Base-by-base conservation (phyloP, 2,797 vertebrate genomes). In the Labeo calbasu region DNA sequence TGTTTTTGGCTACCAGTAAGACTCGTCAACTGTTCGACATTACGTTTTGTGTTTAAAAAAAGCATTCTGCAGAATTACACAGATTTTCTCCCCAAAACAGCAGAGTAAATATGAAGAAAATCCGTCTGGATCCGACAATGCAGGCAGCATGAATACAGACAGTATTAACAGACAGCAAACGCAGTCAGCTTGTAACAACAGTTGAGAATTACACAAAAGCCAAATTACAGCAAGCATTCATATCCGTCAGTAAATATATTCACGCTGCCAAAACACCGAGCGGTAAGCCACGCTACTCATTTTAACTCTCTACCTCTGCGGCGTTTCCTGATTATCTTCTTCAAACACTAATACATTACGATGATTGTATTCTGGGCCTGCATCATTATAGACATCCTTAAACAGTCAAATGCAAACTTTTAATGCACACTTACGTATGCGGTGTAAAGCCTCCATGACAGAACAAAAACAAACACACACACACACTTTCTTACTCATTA, bases 201-300 rank as follows among this genome's bases (percentile, higher is more conserved):
- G 65, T 66, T 71, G 70, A 70, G 83, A 81, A 59, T 87, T 78
- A 85, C 86, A 84, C 85, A 84, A 87, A 85, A 83, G 23, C 81
- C 28, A 75, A 88, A 86, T 86, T 66, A 88, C 85, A 71, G 70
- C 61, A 82, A 85, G 76, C 59, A 36, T 76, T 85, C 77, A 70
- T 75, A 85, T 86, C 81, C 65, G n/a, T 80, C 71, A 68, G 83
- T 84, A 83, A 85, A 63, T 51, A 85, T 46, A 69, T 32, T 50
- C 75, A 59, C 66, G 57, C 66, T 46, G 79, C 50, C 83, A 70
- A 63, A 82, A 70, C 66, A 59, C 72, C 0, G 2, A 50, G 43
- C 25, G 8, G 17, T 83, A 57, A 77, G 48, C 63, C 36, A 71
- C 9, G 36, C 72, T 53, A 63, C 73, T 32, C 43, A 14, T 12